These are phyloP conservation scores for Microplitis mediator DNA, from an alignment of 1,140 invertebrate species.

Conservation along the genomic window DNA sequence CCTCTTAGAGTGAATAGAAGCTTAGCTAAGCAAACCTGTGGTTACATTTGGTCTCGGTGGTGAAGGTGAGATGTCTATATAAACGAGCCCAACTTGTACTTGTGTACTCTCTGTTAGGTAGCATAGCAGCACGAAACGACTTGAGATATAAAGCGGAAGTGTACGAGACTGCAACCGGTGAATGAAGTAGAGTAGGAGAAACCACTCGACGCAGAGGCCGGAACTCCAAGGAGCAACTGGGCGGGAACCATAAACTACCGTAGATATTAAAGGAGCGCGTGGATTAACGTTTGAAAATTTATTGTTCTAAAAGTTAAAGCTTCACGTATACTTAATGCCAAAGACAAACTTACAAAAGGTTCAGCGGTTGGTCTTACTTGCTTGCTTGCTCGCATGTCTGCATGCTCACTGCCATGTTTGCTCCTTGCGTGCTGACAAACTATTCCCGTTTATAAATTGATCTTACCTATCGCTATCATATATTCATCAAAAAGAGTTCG, in stretches of 20 bases:
- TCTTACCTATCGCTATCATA: no score
- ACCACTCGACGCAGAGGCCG: background rate
- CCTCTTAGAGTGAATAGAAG: no score
- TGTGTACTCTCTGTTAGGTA: no score
- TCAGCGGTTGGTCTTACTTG: background rate
- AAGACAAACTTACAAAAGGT: conserved; percentile 24
- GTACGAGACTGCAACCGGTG: background rate
- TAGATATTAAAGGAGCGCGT: conserved; percentile 25
- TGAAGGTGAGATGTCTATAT: no score
- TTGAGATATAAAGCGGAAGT: background rate
- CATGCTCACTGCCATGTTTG: no score
- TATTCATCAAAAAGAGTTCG: no score
- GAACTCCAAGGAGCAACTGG: conserved; percentile 20
- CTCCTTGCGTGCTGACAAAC: no score
- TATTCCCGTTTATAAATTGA: no score
- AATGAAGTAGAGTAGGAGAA: background rate
- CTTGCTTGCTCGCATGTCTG: background rate
- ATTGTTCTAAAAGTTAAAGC: conserved; percentile 13
- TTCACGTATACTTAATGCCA: conserved; percentile 16
- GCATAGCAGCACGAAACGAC: background rate
- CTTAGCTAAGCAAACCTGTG: no score
- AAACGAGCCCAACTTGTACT: no score
- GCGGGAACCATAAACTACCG: conserved; percentile 25
- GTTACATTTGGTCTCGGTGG: no score
- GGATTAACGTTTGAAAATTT: conserved; percentile 19